phyloP scores from a whole-genome alignment of 2,888 invertebrate species.

The Andrena hattorfiana region DNA sequence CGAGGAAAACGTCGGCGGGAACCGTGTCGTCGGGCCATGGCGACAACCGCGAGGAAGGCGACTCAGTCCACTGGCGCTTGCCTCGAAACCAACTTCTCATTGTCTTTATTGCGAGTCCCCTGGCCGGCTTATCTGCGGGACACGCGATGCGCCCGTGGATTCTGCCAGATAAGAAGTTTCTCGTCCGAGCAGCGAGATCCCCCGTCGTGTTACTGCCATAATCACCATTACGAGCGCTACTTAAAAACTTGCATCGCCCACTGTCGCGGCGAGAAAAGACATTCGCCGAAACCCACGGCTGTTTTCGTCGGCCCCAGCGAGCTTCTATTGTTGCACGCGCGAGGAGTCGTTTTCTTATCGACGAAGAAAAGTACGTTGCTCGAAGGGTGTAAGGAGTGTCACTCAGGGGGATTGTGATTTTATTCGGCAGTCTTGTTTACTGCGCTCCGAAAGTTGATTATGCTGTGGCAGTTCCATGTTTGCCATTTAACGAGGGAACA shows the following conservation, averaged over 20 bases:
- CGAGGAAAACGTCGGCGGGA: background rate
- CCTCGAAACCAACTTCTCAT: constrained; percentile 47
- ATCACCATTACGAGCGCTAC: constrained; percentile 23
- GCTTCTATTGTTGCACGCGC: background rate
- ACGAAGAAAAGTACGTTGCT: background rate
- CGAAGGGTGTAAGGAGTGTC: background rate
- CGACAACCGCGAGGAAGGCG: constrained; percentile 17
- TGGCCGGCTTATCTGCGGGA: constrained; percentile 65
- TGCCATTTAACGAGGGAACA: no score
- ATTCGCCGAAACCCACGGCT: background rate
- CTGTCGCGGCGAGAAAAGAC: background rate
- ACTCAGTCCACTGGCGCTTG: constrained; percentile 11
- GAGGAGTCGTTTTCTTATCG: background rate
- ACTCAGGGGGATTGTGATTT: background rate
- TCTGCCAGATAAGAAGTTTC: constrained; percentile 61
- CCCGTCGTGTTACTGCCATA: constrained; percentile 31
- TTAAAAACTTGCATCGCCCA: constrained; percentile 36
- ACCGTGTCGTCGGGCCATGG: constrained; percentile 1
- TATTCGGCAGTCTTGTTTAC: background rate
- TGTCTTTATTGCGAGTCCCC: constrained; percentile 63
- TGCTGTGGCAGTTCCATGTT: background rate
- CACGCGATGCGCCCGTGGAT: constrained; percentile 68
- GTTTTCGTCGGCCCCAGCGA: background rate
- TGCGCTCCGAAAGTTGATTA: background rate
- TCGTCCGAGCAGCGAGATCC: constrained; percentile 37